These are phyloP conservation scores for Drosophila gaucha DNA, from an alignment of 2,888 invertebrate species.

Conservation along the genomic window DNA sequence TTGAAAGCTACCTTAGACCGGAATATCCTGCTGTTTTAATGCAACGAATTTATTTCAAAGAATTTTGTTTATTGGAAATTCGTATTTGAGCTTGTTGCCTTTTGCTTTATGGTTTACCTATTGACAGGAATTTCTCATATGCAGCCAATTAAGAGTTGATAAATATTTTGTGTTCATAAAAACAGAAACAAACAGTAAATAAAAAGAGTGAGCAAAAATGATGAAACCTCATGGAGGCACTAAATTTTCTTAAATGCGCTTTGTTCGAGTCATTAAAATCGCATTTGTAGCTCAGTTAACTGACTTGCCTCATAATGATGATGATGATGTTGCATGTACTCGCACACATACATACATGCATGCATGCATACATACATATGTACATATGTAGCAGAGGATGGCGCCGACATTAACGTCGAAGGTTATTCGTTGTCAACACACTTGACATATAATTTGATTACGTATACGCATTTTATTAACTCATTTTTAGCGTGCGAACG, in stretches of 20 bases:
- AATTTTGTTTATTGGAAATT: neutral
- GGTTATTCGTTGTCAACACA: constrained; percentile 79
- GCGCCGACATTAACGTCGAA: constrained; percentile 75
- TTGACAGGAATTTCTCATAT: neutral
- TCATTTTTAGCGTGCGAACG: constrained; percentile 69
- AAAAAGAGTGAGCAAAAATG: constrained; percentile 4
- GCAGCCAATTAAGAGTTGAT: constrained; percentile 5
- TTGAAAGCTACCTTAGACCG: neutral
- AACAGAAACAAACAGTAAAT: neutral
- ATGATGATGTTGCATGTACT: constrained; percentile 34
- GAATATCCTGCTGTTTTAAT: neutral
- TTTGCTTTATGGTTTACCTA: too few species aligned
- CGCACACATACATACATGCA: constrained; percentile 3
- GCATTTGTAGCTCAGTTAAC: constrained; percentile 63
- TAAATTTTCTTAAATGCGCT: constrained; percentile 74
- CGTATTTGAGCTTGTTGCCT: neutral
- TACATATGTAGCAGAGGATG: neutral
- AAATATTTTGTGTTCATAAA: constrained; percentile 2
- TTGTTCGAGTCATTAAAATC: constrained; percentile 80
- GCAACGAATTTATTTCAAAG: neutral
- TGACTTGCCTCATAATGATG: constrained; percentile 44
- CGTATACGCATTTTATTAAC: constrained; percentile 79
- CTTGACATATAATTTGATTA: constrained; percentile 81
- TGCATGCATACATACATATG: neutral
- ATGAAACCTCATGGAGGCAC: constrained; percentile 55